A percentile compares a stretch with the other conserved stretches of the same genome.
Conservation (phyloP, 2,113 vertebrate species). For the Proterorhinus semilunaris region DNA sequence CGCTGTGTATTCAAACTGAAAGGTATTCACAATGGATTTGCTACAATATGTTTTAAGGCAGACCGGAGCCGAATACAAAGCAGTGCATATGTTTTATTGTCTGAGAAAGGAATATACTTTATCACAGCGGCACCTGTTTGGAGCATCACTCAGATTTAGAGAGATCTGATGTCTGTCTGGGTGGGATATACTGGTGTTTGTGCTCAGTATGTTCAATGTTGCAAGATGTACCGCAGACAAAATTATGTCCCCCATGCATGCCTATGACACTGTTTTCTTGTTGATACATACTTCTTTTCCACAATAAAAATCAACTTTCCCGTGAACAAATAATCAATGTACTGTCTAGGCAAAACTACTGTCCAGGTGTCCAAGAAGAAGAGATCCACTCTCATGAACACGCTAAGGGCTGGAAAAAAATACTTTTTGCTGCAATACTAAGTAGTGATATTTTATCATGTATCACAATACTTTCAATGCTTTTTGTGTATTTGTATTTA, state of each 20-base stretch:
- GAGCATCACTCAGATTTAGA: constrained; percentile 14
- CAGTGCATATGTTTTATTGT: constrained; percentile 10
- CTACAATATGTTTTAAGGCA: constrained; percentile 23
- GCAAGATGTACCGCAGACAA: neutral
- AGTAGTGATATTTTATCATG: too few relatives aligned
- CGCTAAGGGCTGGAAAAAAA: too few relatives aligned
- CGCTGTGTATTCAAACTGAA: constrained; percentile 17
- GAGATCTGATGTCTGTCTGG: neutral
- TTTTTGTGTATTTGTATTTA: too few relatives aligned
- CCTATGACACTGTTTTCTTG: neutral
- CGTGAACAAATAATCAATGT: too few relatives aligned
- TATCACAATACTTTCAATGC: too few relatives aligned
- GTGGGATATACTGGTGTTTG: constrained; percentile 2
- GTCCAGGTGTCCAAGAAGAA: too few relatives aligned
- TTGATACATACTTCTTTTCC: too few relatives aligned
- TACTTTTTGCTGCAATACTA: too few relatives aligned
- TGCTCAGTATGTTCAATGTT: neutral
- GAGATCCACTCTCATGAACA: too few relatives aligned
- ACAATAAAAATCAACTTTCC: too few relatives aligned
- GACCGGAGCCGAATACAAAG: neutral
- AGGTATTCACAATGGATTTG: constrained; percentile 23
- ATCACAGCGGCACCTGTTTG: constrained; percentile 18
- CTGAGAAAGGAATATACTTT: constrained; percentile 18
- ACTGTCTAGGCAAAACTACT: too few relatives aligned
- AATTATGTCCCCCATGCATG: neutral